Base-by-base conservation (phyloP, 1,140 invertebrate species). In the Caenorhabditis brenneri region DNA sequence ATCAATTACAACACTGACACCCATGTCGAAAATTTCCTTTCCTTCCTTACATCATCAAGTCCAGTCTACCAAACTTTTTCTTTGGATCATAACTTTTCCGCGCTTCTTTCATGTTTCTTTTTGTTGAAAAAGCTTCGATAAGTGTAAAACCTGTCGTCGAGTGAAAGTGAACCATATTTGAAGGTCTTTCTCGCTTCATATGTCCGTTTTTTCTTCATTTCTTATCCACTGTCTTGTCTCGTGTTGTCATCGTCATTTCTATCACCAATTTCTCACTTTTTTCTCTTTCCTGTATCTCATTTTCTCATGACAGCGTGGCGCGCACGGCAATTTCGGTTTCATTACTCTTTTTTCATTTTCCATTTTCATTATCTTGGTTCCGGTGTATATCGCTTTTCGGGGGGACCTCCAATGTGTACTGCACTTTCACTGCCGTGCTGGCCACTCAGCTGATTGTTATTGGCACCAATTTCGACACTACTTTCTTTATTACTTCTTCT, bases 81-180 rank as follows among this genome's bases (percentile, higher is more conserved):
- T 12, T 9, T 7, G 10, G 24, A 9, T 27, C 10, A 15, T 19
- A 9, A 15, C 10, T 24, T 2, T 2, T 74, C 33, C 33, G 42
- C 65, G 10, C 2, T 36, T 65, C 10, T 65, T 36, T 36, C 16
- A 65, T 24, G 36, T 19, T 65, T 65, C 58, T n/a, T 33, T 36
- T 36, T n/a, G 4, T 24, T 33, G 15, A 74, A 42, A 31, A 74
- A 46, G 2, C 65, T 7, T 74, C 36, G 19, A 42, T n/a, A 74
- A 74, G 65, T 74, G 36, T 74, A 39, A 74, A 74, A 42, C 65
- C 36, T 39, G 36, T 74, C 36, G 29, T 31, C n/a, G 15, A 74
- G 36, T 74, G 65, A 74, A 74, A 74, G 65, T 74, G 65, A 46
- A 74, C 65, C 65, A 74, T 74, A 46, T 74, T 74, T 74, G 65